Conservation (phyloP, 2,888 invertebrate genomes). For the Metacarcinus magister region DNA sequence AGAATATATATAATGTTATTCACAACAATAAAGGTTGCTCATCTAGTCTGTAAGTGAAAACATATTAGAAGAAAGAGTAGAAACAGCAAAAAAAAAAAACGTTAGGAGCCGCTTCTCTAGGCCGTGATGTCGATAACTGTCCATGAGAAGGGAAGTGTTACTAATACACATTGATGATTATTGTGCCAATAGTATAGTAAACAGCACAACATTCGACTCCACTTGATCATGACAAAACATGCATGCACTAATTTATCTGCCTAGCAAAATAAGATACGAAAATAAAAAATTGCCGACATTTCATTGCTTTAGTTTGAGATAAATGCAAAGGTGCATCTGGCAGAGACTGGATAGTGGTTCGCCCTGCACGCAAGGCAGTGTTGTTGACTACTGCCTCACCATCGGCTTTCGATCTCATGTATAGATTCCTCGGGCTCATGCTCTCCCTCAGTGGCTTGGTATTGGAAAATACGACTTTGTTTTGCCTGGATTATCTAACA, state of each 20-base stretch:
- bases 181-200: background rate
- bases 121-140: background rate
- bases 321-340: background rate
- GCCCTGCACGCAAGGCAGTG: background rate
- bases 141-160: background rate
- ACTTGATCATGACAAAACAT: background rate
- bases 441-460: background rate
- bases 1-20: background rate
- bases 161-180: background rate
- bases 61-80: no score
- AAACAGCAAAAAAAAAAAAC: background rate
- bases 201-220: background rate
- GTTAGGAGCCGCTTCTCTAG: background rate
- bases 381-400: background rate
- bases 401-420: slow-evolving; percentile 28
- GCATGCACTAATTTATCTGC: background rate
- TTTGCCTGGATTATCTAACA: background rate
- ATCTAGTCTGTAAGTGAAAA: background rate
- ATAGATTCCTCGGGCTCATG: slow-evolving; percentile 5
- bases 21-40: background rate
- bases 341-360: background rate
- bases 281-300: background rate
- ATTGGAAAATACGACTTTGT: background rate
- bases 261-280: background rate
- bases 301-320: background rate